Evolutionary conservation across 2,797 vertebrate species (phyloP), one percentile per base, ranked within the genome.

Genomic region (Bovichtus diacanthus): DNA sequence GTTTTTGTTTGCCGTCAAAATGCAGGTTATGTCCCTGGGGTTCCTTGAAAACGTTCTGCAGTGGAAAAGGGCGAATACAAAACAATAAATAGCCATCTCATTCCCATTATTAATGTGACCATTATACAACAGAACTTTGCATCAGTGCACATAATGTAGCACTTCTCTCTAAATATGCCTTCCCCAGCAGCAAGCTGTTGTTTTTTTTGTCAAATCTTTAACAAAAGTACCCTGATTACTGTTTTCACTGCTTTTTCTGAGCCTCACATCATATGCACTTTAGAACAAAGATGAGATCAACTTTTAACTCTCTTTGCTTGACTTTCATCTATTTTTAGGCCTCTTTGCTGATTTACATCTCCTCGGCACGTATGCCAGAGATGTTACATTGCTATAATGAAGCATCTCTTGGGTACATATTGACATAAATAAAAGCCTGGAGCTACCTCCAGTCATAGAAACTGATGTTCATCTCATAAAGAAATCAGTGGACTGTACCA

Each of bases 291-390:
- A 66, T 56, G 31, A 66, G n/a, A 62, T 72, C 21, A 90, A 84
- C 56, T 41, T 70, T 86, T 59, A 85, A 77, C 53, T 82, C 15
- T 47, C 53, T 36, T 72, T 80, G 39, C 54, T 55, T 69, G 41
- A 70, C 82, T 89, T 80, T 81, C 46, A 80, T 86, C 72, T 87
- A 80, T 83, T 88, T 70, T 60, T 71, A 55, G 41, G 49, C 29
- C 9, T 60, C 51, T 80, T 69, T 78, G 58, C 46, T 70, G 61
- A 67, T 80, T 38, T 84, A 70, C 6, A 10, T 29, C 53, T 65
- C 25, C 10, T 64, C 39, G 27, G 49, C 60, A 54, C 16, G 5
- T 47, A 15, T 50, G 36, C 15, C 65, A 41, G 36, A 86, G 49
- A 74, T 54, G 41, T 73, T 50, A 36, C 70, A 58, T 19, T 49